These are phyloP conservation scores for Rhogogaster chlorosoma DNA, from an alignment of 2,888 invertebrate genomes.

Conservation along the genomic window DNA sequence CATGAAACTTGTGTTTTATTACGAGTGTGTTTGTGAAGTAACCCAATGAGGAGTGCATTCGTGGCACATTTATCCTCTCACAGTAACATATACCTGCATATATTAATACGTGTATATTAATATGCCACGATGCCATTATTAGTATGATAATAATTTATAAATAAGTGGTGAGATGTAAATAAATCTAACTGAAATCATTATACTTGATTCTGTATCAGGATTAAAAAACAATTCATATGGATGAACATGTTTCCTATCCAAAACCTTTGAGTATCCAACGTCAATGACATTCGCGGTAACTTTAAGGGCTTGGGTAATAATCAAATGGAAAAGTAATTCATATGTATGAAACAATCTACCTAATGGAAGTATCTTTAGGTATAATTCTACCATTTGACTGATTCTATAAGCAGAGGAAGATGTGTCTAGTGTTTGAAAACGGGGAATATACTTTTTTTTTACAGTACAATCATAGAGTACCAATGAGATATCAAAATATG, in stretches of 20 bases:
- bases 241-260: not conserved
- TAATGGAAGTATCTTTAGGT: not conserved
- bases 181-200: not conserved
- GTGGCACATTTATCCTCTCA: not conserved
- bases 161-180: not conserved
- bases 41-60: slow-evolving; percentile 5
- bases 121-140: slow-evolving; percentile 23
- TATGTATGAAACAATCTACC: slow-evolving; percentile 12
- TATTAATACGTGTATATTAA: not conserved
- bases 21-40: slow-evolving; percentile 51
- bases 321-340: not conserved
- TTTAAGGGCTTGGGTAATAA: not conserved
- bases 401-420: slow-evolving; percentile 3
- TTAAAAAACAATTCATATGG: not conserved
- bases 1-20: slow-evolving; percentile 49
- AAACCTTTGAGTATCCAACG: not conserved
- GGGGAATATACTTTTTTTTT: not conserved
- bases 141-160: slow-evolving; percentile 8
- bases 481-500: not conserved
- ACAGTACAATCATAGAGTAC: not conserved
- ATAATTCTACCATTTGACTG: not conserved
- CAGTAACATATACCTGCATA: not conserved
- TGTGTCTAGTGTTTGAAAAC: not conserved
- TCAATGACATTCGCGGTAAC: not conserved
- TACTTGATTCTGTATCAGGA: not conserved